These are phyloP conservation scores for Crocallis elinguaria DNA, from an alignment of 2,888 invertebrate species.

Conservation along the genomic window DNA sequence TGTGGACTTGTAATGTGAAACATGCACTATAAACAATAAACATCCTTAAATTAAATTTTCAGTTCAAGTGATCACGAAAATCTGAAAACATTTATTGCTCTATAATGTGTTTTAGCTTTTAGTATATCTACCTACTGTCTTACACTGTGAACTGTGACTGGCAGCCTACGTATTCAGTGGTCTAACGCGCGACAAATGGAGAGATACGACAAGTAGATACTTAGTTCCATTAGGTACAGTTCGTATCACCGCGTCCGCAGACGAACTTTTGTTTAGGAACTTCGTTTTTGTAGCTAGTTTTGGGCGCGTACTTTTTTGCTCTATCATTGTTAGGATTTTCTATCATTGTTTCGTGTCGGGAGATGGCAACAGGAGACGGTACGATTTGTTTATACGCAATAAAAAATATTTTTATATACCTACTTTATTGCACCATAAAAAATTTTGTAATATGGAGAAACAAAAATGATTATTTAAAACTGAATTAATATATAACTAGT, in stretches of 20 bases:
- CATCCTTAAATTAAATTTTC: too few species aligned
- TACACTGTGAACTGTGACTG: not conserved
- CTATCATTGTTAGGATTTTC: slow-evolving; percentile 6
- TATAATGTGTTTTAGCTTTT: too few species aligned
- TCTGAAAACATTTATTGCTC: too few species aligned
- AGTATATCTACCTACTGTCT: too few species aligned
- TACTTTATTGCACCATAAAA: not conserved
- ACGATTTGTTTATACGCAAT: slow-evolving; percentile 7
- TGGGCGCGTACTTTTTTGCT: slow-evolving; percentile 11
- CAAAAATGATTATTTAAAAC: too few species aligned
- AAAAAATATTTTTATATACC: too few species aligned
- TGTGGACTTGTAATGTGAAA: too few species aligned
- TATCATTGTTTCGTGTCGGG: slow-evolving; percentile 1
- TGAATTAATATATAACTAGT: too few species aligned
- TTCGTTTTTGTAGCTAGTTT: slow-evolving; percentile 22
- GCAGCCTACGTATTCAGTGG: slow-evolving; percentile 1
- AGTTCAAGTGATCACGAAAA: too few species aligned
- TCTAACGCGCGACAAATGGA: slow-evolving; percentile 44
- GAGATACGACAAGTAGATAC: slow-evolving; percentile 48
- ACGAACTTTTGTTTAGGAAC: slow-evolving; percentile 37
- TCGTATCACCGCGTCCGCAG: slow-evolving; percentile 50
- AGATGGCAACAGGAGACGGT: not conserved
- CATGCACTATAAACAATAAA: too few species aligned
- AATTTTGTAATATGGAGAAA: too few species aligned
- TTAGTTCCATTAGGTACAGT: slow-evolving; percentile 27